Conservation (phyloP, 2,888 invertebrate species). For the Limnephilus rhombicus region DNA sequence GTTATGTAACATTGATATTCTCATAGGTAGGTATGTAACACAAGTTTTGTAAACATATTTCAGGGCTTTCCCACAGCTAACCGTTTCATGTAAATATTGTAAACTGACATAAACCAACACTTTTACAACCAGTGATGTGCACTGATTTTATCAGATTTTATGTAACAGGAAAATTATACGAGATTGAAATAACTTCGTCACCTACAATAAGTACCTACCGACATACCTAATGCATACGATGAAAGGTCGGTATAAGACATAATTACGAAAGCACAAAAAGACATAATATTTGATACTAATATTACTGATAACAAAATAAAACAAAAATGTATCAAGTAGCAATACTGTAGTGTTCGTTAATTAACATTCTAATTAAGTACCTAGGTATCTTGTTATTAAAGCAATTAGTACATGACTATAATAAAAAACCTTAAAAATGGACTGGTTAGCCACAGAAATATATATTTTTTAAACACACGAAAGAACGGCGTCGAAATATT, state of each 20-base stretch:
- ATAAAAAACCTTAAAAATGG: no score
- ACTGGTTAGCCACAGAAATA: no score
- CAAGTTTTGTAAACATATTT: slow-evolving; percentile 6
- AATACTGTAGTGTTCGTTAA: no score
- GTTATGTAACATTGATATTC: neutral
- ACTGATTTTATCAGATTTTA: neutral
- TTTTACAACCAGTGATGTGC: neutral
- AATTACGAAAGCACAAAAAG: no score
- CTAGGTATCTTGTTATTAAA: no score
- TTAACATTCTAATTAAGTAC: no score
- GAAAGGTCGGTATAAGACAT: neutral
- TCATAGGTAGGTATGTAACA: neutral
- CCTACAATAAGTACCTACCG: neutral
- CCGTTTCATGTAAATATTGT: slow-evolving; percentile 12
- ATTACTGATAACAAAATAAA: no score
- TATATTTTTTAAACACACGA: no score
- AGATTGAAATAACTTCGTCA: neutral
- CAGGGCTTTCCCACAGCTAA: slow-evolving; percentile 61
- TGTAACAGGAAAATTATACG: neutral
- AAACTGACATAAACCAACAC: slow-evolving; percentile 19
- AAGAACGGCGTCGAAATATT: no score
- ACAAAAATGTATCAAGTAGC: no score
- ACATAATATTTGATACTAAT: no score
- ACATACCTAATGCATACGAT: neutral
- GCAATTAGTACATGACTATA: no score